These are phyloP conservation scores for Phaedon cochleariae DNA, from an alignment of 2,888 invertebrate species.

Conservation along the genomic window DNA sequence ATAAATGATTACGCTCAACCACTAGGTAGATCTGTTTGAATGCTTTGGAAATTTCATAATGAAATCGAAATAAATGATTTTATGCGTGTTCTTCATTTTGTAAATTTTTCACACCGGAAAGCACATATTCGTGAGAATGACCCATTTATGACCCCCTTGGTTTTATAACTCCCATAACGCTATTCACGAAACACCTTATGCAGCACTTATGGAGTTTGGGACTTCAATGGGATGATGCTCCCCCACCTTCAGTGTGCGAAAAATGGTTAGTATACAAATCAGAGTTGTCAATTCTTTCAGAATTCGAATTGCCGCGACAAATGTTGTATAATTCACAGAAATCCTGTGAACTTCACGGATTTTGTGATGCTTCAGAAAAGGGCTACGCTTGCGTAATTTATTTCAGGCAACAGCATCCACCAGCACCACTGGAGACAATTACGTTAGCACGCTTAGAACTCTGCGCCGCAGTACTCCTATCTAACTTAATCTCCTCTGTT, in stretches of 20 bases:
- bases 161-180: background rate
- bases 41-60: too few relatives aligned
- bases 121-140: too few relatives aligned
- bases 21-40: too few relatives aligned
- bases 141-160: background rate
- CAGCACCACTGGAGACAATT: background rate
- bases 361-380: conserved; percentile 6
- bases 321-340: background rate
- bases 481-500: background rate
- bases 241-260: background rate
- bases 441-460: background rate
- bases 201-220: background rate
- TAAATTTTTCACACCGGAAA: too few relatives aligned
- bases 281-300: background rate
- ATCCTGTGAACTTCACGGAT: background rate
- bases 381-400: conserved; percentile 5
- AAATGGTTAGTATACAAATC: background rate
- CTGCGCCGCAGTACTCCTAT: background rate
- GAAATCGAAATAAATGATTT: too few relatives aligned
- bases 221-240: background rate
- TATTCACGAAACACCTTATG: background rate
- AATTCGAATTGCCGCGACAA: background rate
- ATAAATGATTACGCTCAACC: too few relatives aligned
- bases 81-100: too few relatives aligned
- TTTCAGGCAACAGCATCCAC: background rate